Base-by-base conservation (phyloP, 2,888 invertebrate species). In the Oegoconia quadripuncta region DNA sequence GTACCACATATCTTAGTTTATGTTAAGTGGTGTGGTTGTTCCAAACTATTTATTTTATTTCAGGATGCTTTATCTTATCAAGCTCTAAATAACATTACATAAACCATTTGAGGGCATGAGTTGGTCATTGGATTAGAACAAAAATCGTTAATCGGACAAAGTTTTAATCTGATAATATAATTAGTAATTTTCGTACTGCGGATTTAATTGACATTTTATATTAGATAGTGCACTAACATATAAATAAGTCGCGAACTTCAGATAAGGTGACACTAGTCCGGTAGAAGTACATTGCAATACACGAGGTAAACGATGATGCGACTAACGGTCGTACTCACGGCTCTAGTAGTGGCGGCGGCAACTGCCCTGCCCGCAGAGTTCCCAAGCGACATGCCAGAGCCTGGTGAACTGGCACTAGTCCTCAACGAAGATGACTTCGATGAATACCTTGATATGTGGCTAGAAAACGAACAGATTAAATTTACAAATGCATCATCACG, bases 351-450 rank as follows among this genome's bases (percentile, higher is more conserved):
- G 42, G 64, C 52, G 2, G 55, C 52, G 13, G 52, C 55, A 36
- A n/a, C n/a, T n/a, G 64, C 73, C 3, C 29, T 63, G 23, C 66
- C 68, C 13, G 41, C 60, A 1, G 40, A 45, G 18, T 13, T 26
- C 5, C 48, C 47, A 6, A 22, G 32, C 6, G 49, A 61, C 6
- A 39, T 76, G 33, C 74, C 77, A 1, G 75, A 80, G 37, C 88
- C 86, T 1, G 68, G 72, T 2, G 58, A 80, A 6, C 50, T 87
- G 14, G 81, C 78, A 1, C 52, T 75, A 31, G 46, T 74, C 22
- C 66, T 86, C 17, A 66, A 63, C 34, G 88, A 88, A 61, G 83
- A 88, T 1, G 78, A 81, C 7, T 88, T 84, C 41, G 87, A 88
- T 46, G 84, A 86, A 40, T 86, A 87, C 38, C 65, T 86, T 5